Conservation (phyloP, 2,113 vertebrate genomes). For the Tychaedon coryphoeus region DNA sequence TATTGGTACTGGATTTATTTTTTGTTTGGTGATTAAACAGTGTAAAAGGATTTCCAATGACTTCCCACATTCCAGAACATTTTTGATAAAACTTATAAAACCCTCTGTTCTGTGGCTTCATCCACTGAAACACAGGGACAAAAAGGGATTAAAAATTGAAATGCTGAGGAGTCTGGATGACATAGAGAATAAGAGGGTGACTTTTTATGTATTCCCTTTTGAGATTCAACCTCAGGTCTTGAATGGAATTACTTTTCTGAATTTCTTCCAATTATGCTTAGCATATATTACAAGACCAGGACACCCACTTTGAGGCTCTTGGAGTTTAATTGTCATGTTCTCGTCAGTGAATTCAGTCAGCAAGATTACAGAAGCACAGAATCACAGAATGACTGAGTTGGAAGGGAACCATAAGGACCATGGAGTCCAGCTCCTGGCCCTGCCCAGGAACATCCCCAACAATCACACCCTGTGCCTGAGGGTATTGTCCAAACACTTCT, state of each 20-base stretch:
- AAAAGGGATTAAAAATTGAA: conserved; percentile 47
- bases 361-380: neutral
- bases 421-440: neutral
- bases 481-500: neutral
- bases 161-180: neutral
- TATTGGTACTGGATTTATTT: neutral
- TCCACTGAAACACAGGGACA: neutral
- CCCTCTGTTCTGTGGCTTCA: neutral
- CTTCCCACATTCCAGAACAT: neutral
- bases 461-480: neutral
- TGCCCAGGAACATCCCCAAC: neutral
- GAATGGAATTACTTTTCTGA: conserved; percentile 11
- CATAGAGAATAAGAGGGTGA: neutral
- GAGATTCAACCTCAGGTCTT: conserved; percentile 19
- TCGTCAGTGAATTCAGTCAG: neutral
- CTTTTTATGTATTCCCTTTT: conserved; percentile 26
- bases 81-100: neutral
- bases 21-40: neutral
- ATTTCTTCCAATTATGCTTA: conserved; percentile 13
- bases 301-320: conserved; percentile 8
- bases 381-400: neutral
- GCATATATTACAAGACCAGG: conserved; percentile 1
- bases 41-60: neutral
- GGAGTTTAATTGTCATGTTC: conserved; percentile 3
- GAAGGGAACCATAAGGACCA: neutral